Base-by-base conservation (phyloP, 2,888 invertebrate genomes). In the Sussaba pulchella region DNA sequence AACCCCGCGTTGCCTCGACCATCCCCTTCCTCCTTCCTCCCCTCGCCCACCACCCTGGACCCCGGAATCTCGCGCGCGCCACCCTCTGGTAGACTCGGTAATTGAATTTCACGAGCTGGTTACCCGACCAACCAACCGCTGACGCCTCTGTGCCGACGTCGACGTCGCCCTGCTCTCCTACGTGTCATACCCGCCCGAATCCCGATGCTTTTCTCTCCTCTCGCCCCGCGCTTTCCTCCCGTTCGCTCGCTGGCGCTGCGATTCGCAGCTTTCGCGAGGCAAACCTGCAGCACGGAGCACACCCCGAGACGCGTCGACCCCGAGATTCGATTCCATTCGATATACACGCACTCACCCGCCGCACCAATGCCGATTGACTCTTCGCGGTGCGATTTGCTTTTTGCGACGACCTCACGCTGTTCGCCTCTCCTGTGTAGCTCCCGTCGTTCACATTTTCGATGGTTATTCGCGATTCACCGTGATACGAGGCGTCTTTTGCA, bases 101-200 rank as follows among this genome's bases (percentile, higher is more conserved):
- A 92, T 92, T 92, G 91, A 92, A 92, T 92, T 92, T 92, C 91
- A 92, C 91, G 90, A 92, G 91, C 91, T 92, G 91, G 91, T 92
- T 92, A 91, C 89, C 91, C 91, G 88, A 89, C 88, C 90, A 83
- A 83, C 89, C 86, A 84, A 83, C 83, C 84, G 69, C 81, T 75
- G 74, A 73, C 72, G 71, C 82, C 67, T 59, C 61, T 24, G n/a
- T 10, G n/a, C 64, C 66, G n/a, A n/a, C n/a, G 80, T 67, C 81
- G 72, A 75, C 72, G 77, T 78, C 80, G 72, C 66, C 73, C 73
- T 78, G 57, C 70, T 70, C 78, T 31, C 4, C 31, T 64, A 70
- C 82, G 77, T 74, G 81, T 79, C 76, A 74, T 70, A 54, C 76
- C 69, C 72, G 69, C 4, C 78, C 73, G 74, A 78, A 73, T 71